These are phyloP conservation scores for Trachops cirrhosus DNA, from an alignment of 2,797 vertebrate species.

Conservation along the genomic window DNA sequence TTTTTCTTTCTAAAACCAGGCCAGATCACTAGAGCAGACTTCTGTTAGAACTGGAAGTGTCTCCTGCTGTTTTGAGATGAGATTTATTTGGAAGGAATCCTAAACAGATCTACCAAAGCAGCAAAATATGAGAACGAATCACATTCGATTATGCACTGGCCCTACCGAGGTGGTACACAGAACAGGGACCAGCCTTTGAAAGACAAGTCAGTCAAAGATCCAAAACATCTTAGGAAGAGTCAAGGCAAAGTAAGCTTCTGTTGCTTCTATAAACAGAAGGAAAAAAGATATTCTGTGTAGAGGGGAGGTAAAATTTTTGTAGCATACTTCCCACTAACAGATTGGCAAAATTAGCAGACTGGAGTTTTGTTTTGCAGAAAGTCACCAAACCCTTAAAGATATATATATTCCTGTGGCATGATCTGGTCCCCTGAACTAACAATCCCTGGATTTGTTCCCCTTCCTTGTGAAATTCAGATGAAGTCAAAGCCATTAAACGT, in stretches of 20 bases:
- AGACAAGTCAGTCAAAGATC: not conserved
- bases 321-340: not conserved
- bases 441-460: constrained; percentile 20
- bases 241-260: not conserved
- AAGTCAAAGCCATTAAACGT: not conserved
- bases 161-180: not conserved
- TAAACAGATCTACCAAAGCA: not conserved
- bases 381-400: constrained; percentile 12
- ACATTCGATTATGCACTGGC: not conserved
- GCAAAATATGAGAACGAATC: not conserved
- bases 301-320: not conserved
- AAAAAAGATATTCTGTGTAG: not conserved
- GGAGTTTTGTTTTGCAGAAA: not conserved
- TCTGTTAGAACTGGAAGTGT: not conserved
- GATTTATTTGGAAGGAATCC: not conserved
- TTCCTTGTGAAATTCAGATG: constrained; percentile 44
- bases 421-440: constrained; percentile 33
- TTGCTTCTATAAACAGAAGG: not conserved
- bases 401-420: not conserved
- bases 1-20: constrained; percentile 2
- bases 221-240: not conserved
- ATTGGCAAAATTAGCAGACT: constrained; percentile 11
- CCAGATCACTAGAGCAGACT: not conserved
- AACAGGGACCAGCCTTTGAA: not conserved
- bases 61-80: not conserved